Base-by-base conservation (phyloP, 2,888 invertebrate genomes). In the Nemotelus nigrinus region DNA sequence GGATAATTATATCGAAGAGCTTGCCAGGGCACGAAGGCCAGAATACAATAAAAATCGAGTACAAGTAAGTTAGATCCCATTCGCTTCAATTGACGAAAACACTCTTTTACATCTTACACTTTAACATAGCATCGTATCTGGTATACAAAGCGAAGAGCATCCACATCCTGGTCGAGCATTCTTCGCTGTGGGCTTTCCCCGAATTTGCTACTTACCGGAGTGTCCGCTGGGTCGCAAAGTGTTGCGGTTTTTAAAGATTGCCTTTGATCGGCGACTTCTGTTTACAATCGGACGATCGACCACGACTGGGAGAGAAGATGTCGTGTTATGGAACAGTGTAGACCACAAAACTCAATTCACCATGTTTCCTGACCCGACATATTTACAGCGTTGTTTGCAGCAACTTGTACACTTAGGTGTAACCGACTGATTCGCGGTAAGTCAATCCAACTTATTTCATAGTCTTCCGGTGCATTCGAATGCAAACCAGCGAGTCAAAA, bases 261-360 rank as follows among this genome's bases (percentile, higher is more conserved):
- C 96, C 45, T 98, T 97, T 90, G 93, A 94, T 84, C 90, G 95
- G 25, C 91, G 95, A 79, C 86, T 93, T 81, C 91, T 96, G 82
- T 98, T 98, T 88, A 93, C 94, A 0, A 93, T 98, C 81, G 93
- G 94, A 77, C 91, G 94, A 64, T 97, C 96, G 1, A 92, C 92
- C 78, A 98, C 97, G 0, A 97, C 97, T 0, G 97, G 97, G 0
- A 92, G 94, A 82, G 93, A 95, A 85, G 94, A 97, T 88, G 95
- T 96, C 79, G 94, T 97, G 77, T 92, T 96, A 65, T 98, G 98
- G 98, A 95, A 95, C 85, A 93, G 92, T 83, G 93, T 96, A 79
- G 95, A 95, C 83, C 96, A 96, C 85, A 95, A 95, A 87, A 95
- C 95, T 78, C 92, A 93, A 86, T 88, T 91, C 45, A 92, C 91